A percentile compares a stretch with the other conserved stretches of the same genome.
Conservation (phyloP, 1,140 invertebrate species). For the Heterodera carotae region DNA sequence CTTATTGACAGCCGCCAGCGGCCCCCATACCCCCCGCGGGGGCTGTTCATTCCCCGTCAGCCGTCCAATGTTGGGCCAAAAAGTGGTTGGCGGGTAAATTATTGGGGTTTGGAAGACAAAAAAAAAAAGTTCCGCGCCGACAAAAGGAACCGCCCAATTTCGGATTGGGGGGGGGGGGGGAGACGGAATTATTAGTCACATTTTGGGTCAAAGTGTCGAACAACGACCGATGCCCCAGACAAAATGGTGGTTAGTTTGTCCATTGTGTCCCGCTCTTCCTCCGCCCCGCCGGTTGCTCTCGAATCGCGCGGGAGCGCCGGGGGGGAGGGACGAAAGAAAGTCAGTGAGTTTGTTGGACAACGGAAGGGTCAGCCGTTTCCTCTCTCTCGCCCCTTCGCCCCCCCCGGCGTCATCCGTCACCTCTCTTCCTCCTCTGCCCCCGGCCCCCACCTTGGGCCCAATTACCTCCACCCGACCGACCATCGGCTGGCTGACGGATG, state of each 20-base stretch:
- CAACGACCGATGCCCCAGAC: neutral
- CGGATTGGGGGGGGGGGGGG: too few species aligned
- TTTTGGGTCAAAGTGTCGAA: too few species aligned
- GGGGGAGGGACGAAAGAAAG: neutral
- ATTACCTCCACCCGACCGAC: conserved; percentile 2
- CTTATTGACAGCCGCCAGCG: too few species aligned
- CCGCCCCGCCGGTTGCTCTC: neutral
- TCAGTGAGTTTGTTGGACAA: neutral
- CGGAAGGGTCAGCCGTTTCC: neutral
- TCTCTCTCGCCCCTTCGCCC: neutral
- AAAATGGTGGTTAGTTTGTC: neutral
- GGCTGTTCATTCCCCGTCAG: too few species aligned
- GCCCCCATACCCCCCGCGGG: too few species aligned
- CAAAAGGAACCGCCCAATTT: too few species aligned
- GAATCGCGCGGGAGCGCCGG: neutral
- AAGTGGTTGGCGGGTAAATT: neutral
- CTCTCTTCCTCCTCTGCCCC: neutral
- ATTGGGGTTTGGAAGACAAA: neutral
- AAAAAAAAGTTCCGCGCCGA: neutral
- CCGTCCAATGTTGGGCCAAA: neutral
- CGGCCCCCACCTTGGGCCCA: neutral
- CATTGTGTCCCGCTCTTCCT: neutral
- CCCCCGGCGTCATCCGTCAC: neutral
- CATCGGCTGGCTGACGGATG: too few species aligned
- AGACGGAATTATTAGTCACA: too few species aligned